Base-by-base conservation (phyloP, 2,888 invertebrate genomes). In the Andrena minutula region DNA sequence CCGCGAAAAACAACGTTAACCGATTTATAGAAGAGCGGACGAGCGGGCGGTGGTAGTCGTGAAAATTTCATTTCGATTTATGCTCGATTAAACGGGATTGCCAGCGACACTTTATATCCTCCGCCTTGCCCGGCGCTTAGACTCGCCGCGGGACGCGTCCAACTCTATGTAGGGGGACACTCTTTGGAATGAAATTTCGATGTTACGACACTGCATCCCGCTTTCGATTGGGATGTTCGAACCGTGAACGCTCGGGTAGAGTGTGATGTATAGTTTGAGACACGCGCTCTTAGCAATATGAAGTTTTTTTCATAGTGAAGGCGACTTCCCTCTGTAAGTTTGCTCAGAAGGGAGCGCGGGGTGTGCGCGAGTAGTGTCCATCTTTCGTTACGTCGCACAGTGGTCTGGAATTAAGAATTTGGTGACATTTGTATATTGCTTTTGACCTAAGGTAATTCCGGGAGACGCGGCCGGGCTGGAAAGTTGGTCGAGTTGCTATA, bases 361-460 rank as follows among this genome's bases (percentile, higher is more conserved):
- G 71, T 30, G 74, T 32, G 35, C 30, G 64, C 60, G 51, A 16
- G n/a, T 41, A 53, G 35, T 12, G 2, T 35, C 69, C 65, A 75
- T 79, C 83, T 84, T 75, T 79, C 83, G 79, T 75, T 79, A 70
- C 65, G 79, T 58, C 65, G 60, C 47, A n/a, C n/a, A n/a, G n/a
- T n/a, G n/a, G n/a, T n/a, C n/a, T n/a, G n/a, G n/a, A n/a, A n/a
- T n/a, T n/a, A n/a, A n/a, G n/a, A n/a, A n/a, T n/a, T n/a, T n/a
- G n/a, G n/a, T n/a, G n/a, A n/a, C n/a, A n/a, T n/a, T n/a, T n/a
- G n/a, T n/a, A n/a, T n/a, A n/a, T n/a, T n/a, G n/a, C n/a, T n/a
- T n/a, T n/a, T n/a, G n/a, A n/a, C n/a, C n/a, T n/a, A n/a, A n/a
- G n/a, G n/a, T n/a, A n/a, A n/a, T n/a, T n/a, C n/a, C n/a, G n/a